These are phyloP conservation scores for Phaethornis superciliosus DNA, from an alignment of 2,113 vertebrate genomes.

Conservation along the genomic window DNA sequence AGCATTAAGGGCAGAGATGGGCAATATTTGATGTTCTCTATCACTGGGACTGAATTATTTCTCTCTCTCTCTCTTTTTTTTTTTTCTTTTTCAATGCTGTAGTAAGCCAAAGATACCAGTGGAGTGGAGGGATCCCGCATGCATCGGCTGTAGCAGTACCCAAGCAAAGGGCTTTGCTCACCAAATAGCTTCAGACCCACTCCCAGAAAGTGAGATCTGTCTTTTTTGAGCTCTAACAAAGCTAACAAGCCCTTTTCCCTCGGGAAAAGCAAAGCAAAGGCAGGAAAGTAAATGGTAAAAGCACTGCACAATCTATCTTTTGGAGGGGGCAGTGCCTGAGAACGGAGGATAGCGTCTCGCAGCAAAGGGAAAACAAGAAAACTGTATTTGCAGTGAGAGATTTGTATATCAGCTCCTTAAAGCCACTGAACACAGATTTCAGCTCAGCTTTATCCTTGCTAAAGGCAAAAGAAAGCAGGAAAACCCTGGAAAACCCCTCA, in stretches of 20 bases:
- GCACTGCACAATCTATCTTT: not conserved
- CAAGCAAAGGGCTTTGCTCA: not conserved
- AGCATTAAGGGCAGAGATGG: not conserved
- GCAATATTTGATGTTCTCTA: not conserved
- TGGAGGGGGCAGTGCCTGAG: not conserved
- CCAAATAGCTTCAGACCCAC: not conserved
- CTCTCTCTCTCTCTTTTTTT: too few species aligned
- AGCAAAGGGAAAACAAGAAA: not conserved
- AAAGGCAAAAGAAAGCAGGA: not conserved
- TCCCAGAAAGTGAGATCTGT: not conserved
- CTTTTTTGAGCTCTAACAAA: not conserved
- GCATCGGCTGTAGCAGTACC: not conserved
- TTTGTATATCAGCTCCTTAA: not conserved
- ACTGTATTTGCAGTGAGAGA: not conserved
- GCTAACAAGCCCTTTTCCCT: not conserved
- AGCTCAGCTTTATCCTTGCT: not conserved
- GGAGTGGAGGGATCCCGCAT: not conserved
- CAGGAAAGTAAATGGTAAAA: not conserved
- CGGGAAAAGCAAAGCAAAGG: not conserved
- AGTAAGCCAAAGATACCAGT: not conserved
- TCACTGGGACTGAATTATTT: not conserved
- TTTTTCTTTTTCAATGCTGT: rapidly evolving
- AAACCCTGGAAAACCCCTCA: not conserved
- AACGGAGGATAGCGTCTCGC: not conserved
- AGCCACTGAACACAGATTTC: not conserved